Evolutionary conservation across 2,888 invertebrate species (phyloP), one percentile per base, ranked within the genome.

Genomic region (Lymantria dispar): DNA sequence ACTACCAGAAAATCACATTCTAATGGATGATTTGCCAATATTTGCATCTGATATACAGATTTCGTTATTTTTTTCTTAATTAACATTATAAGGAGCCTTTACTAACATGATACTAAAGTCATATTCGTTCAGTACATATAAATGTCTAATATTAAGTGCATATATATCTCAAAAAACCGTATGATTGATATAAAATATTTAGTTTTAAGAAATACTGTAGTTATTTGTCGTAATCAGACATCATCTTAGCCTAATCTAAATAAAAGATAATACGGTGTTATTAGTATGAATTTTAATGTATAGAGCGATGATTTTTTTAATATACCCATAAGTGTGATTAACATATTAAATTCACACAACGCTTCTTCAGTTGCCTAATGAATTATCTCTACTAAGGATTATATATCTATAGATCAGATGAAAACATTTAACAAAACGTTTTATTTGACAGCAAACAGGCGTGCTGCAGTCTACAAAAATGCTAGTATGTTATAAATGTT

Each of bases 381-480:
- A 33, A 10, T 33, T 33, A 10, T 10, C 33, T 14, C 44, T 40
- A 39, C 40, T 41, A 47, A 36, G 33, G 33, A 33, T 8, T 33
- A 33, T 30, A 31, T 10, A 30, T 33, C 38, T 38, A 12, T 48
- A 39, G 11, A 30, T 39, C 5, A 51, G 46, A 31, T 42, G 47
- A 45, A 43, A 43, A 43, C 33, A 45, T 53, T 54, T 48, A 60
- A 60, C 54, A 44, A 53, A 37, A 39, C 54, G 10, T 33, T 10
- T 10, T 48, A 45, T 55, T 48, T 41, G 37, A 48, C 50, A 45
- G 8, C 53, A 43, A 54, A 52, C 36, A 42, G 22, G 44, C 44
- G 9, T 55, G 44, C 56, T 62, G 64, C 58, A 56, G 57, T 63
- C 55, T 60, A 58, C 53, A 59, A 40, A 33, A 61, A 58, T 46